Evolutionary conservation across 2,888 invertebrate genomes (phyloP), one percentile per base, ranked within the genome.

Genomic region (Patella caerulea): DNA sequence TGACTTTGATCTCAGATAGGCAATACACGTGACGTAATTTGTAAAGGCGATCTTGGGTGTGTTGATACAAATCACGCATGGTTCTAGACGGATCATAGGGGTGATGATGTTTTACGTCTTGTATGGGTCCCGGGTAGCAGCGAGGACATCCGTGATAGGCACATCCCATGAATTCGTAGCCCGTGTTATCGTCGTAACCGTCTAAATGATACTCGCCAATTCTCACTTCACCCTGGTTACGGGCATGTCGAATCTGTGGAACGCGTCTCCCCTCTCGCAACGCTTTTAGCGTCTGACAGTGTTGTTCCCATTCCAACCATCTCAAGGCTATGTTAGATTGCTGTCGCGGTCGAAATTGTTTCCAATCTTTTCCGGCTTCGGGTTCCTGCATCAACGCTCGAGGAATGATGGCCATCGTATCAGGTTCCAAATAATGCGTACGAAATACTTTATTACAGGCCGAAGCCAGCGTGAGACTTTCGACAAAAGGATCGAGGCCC

Each of bases 41-140:
- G 15, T 56, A 14, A 15, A 56, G 17, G 17, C 56, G 56, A 56
- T 56, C 56, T 17, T 15, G 14, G 7, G 56, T 56, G 56, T 56
- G 56, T 56, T 17, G 56, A 17, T 56, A 15, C 24, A 56, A 15
- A 15, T 59, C 59, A 7, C 59, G 59, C 59, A 59, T 59, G n/a
- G 59, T 59, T 59, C 59, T 59, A 15, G 59, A 59, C 17, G 59
- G 59, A 59, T 59, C 59, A 15, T 59, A 59, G 19, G 59, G 59
- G 17, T 59, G 59, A 19, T 59, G 59, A 59, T 59, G 59, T 59
- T 59, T 59, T 2, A 59, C 17, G 19, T 59, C 59, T 59, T 59
- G 15, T 7, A 59, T 7, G 11, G 59, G 59, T 14, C 59, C 59
- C 2, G 59, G 59, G 15, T 59, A 59, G 15, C 59, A 59, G 17